A percentile compares a stretch with the other conserved stretches of the same genome.
Evolutionary conservation across 2,888 invertebrate species (phyloP).

Genomic region (Drosophila falleni): DNA sequence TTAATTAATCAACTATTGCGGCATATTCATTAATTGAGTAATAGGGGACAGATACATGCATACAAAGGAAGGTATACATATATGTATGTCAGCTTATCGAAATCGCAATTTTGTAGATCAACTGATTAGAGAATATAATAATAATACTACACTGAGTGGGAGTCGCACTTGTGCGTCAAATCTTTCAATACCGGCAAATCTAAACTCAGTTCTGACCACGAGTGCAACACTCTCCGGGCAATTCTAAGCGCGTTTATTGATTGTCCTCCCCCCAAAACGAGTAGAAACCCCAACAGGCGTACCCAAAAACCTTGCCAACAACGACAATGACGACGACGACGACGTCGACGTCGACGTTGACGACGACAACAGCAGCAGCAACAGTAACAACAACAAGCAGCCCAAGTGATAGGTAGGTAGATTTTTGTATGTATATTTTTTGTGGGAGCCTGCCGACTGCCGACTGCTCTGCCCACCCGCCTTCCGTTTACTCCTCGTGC

Average conservation of each 20-base stretch:
- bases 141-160: constrained; percentile 23
- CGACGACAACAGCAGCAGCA: constrained; percentile 2
- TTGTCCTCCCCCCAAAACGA: constrained; percentile 58
- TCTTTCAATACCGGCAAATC: constrained; percentile 57
- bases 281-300: constrained; percentile 54
- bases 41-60: constrained; percentile 20
- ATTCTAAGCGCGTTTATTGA: constrained; percentile 73
- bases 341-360: constrained; percentile 34
- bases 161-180: constrained; percentile 36
- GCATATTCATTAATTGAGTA: constrained; percentile 44
- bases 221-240: constrained; percentile 29
- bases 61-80: constrained; percentile 1
- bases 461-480: constrained; percentile 40
- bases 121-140: constrained; percentile 47
- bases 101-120: constrained; percentile 39
- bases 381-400: constrained; percentile 26
- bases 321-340: constrained; percentile 24
- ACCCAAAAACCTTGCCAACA: constrained; percentile 70
- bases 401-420: constrained; percentile 76
- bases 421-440: constrained; percentile 75
- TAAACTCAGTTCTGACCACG: constrained; percentile 35
- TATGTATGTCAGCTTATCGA: constrained; percentile 31
- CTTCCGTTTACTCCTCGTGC: constrained; percentile 60
- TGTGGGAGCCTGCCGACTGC: constrained; percentile 58
- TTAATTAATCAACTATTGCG: constrained; percentile 46